A percentile compares a stretch with the other conserved stretches of the same genome.
phyloP scores from a whole-genome alignment of 2,888 invertebrate genomes.

The Drosophila neotestacea region DNA sequence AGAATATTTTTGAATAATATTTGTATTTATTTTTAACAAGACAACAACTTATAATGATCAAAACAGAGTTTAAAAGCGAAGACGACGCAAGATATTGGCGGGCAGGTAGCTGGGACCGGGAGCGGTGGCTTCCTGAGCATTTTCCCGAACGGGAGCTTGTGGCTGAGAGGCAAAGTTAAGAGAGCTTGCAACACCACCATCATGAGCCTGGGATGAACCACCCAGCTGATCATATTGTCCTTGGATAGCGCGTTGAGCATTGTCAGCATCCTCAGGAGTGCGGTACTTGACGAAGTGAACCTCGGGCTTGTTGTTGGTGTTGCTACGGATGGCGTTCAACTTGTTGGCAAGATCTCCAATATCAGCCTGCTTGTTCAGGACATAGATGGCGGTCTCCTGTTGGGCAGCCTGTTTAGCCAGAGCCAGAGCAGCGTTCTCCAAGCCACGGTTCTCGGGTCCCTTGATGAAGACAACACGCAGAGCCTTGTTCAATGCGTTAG shows the following conservation, averaged over 20 bases:
- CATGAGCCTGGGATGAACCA: constrained; percentile 57
- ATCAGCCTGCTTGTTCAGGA: constrained; percentile 76
- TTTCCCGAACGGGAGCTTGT: constrained; percentile 31
- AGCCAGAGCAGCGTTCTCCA: constrained; percentile 70
- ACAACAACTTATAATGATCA: constrained; percentile 25
- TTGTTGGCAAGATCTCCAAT: constrained; percentile 65
- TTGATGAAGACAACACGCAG: constrained; percentile 83
- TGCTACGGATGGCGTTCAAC: constrained; percentile 59
- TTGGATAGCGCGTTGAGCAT: constrained; percentile 67
- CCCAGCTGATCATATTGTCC: constrained; percentile 68
- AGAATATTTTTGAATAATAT: background rate
- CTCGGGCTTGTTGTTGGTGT: constrained; percentile 70
- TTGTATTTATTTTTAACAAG: constrained; percentile 38
- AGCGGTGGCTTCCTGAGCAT: constrained; percentile 28
- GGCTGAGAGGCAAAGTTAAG: constrained; percentile 67
- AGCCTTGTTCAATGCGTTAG: constrained; percentile 64
- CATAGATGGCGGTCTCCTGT: constrained; percentile 79
- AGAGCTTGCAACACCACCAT: constrained; percentile 77
- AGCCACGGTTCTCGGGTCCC: constrained; percentile 68
- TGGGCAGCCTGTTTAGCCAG: constrained; percentile 69
- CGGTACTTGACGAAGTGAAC: constrained; percentile 76
- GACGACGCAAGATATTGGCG: constrained; percentile 67
- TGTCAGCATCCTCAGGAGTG: constrained; percentile 69
- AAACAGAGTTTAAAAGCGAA: constrained; percentile 48
- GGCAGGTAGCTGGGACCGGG: constrained; percentile 72